Evolutionary conservation across 2,797 vertebrate genomes (phyloP).

Genomic region (Holocentrus rufus): DNA sequence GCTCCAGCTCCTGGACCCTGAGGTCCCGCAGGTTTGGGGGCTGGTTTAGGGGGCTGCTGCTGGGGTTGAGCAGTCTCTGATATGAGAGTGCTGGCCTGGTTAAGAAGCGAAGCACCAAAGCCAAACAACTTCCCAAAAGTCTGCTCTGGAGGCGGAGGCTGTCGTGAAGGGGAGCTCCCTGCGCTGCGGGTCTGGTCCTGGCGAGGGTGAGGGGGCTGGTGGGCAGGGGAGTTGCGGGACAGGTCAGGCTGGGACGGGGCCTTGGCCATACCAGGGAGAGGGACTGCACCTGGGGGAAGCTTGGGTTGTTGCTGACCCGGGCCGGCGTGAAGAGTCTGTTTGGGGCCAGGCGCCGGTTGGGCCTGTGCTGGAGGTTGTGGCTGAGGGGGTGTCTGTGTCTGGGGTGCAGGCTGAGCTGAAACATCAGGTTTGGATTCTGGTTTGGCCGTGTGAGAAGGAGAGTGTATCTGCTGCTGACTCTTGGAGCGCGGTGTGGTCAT

Average conservation of each 20-base stretch:
- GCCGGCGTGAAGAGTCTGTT: constrained; percentile 68
- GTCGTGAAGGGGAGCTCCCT: constrained; percentile 86
- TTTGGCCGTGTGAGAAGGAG: constrained; percentile 91
- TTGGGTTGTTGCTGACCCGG: constrained; percentile 66
- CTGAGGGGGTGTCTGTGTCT: constrained; percentile 61
- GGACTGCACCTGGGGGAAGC: constrained; percentile 77
- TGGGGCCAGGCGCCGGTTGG: constrained; percentile 63
- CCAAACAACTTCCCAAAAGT: constrained; percentile 96
- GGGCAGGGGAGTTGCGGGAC: constrained; percentile 83
- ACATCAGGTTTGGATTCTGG: constrained; percentile 81
- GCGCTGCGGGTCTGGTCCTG: constrained; percentile 86
- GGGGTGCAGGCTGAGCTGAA: constrained; percentile 60
- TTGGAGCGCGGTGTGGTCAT: constrained; percentile 98
- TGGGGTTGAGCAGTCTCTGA: constrained; percentile 88
- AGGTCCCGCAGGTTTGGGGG: constrained; percentile 87
- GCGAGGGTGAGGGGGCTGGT: constrained; percentile 78
- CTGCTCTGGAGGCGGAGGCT: constrained; percentile 89
- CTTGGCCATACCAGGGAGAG: constrained; percentile 86
- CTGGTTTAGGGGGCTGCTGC: constrained; percentile 86
- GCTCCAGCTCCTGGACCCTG: constrained; percentile 74
- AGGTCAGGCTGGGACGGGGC: constrained; percentile 87
- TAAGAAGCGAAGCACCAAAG: constrained; percentile 95
- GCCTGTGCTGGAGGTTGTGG: constrained; percentile 55
- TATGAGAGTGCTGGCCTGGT: constrained; percentile 96
- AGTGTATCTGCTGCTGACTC: constrained; percentile 97